Conservation (phyloP, 2,797 vertebrate species). For the Mus spretus region DNA sequence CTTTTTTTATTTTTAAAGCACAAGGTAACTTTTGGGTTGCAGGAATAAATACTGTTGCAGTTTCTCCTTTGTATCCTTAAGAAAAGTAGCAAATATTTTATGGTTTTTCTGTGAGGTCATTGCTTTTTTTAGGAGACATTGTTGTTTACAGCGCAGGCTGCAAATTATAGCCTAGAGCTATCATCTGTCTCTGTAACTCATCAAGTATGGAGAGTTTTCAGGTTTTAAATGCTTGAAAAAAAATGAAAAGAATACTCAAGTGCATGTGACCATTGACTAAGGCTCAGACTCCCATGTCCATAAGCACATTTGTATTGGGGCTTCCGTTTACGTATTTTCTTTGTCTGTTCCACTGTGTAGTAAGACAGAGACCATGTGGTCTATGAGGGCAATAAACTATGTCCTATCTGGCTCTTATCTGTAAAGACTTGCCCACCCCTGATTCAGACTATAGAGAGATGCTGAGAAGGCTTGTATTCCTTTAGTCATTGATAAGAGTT, state of each 20-base stretch:
- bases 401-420: background rate
- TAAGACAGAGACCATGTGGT: background rate
- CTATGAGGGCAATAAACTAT: background rate
- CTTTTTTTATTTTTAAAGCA: background rate
- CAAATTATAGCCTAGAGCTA: background rate
- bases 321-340: background rate
- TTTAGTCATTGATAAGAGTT: background rate
- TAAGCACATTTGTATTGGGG: background rate
- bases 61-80: background rate
- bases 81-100: background rate
- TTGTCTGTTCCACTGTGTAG: no score
- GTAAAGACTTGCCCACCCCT: background rate
- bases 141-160: background rate
- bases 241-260: background rate
- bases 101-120: background rate
- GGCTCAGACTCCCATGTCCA: background rate
- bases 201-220: background rate
- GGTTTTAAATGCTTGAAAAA: constrained; percentile 8
- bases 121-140: background rate
- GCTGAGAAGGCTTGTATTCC: background rate
- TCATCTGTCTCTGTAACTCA: background rate
- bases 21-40: background rate
- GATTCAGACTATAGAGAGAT: no score
- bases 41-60: background rate
- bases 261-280: background rate